A percentile compares a stretch with the other conserved stretches of the same genome.
Conservation (phyloP, 2,888 invertebrate species). For the Sycophila texana region DNA sequence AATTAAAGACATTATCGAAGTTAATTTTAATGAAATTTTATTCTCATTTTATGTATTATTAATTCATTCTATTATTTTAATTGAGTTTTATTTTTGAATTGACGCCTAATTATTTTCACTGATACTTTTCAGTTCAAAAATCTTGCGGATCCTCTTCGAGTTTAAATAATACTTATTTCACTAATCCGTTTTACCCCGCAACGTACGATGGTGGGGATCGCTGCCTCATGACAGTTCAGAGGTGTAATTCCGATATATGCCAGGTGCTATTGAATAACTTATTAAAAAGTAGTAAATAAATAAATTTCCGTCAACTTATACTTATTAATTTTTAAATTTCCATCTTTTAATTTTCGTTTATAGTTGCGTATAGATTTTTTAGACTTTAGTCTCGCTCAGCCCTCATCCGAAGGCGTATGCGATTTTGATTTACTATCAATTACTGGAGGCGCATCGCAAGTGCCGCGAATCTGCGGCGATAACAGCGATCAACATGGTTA, state of each 20-base stretch:
- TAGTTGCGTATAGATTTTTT: slow-evolving; percentile 88
- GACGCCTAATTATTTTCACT: background rate
- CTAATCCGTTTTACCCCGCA: slow-evolving; percentile 85
- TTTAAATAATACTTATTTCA: slow-evolving; percentile 90
- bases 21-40: too few species aligned
- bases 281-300: slow-evolving; percentile 57
- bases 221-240: slow-evolving; percentile 84
- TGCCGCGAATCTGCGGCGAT: slow-evolving; percentile 87
- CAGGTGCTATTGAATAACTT: slow-evolving; percentile 77
- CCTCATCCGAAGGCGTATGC: slow-evolving; percentile 85
- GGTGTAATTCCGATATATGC: slow-evolving; percentile 83
- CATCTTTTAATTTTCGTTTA: slow-evolving; percentile 9
- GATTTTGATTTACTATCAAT: slow-evolving; percentile 83
- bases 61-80: too few species aligned
- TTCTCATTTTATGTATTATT: too few species aligned
- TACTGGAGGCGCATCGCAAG: slow-evolving; percentile 82
- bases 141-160: slow-evolving; percentile 84
- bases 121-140: slow-evolving; percentile 66
- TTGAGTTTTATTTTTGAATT: too few species aligned
- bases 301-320: background rate
- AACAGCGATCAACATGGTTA: slow-evolving; percentile 85
- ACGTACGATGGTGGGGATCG: slow-evolving; percentile 82
- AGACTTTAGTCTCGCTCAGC: slow-evolving; percentile 84
- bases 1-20: background rate
- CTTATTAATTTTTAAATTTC: background rate